Evolutionary conservation across 2,113 vertebrate species (phyloP).

Genomic region (Hippolais icterina): DNA sequence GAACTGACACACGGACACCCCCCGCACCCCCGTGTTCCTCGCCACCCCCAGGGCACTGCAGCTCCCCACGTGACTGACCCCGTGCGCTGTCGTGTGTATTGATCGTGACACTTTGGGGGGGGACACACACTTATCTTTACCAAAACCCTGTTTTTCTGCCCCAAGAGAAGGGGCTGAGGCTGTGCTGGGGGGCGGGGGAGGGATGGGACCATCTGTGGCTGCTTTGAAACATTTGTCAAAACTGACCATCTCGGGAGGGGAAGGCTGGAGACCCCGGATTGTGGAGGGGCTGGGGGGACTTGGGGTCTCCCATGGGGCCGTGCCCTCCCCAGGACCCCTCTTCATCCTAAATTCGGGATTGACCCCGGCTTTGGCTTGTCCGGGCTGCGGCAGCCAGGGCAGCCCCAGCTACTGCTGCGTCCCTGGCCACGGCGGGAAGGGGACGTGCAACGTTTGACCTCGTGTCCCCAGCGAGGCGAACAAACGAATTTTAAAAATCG

Average conservation of each 20-base stretch:
- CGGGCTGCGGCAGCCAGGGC: not conserved
- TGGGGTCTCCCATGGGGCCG: not conserved
- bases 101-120: not conserved
- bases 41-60: not conserved
- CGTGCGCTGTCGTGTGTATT: not conserved
- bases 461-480: not conserved
- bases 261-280: not conserved
- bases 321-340: not conserved
- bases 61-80: not conserved
- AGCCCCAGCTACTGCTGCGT: not conserved
- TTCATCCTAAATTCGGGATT: not conserved
- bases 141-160: conserved; percentile 23
- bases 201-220: not conserved
- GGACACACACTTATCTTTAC: not conserved
- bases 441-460: not conserved
- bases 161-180: not conserved
- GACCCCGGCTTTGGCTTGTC: not conserved
- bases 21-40: not conserved
- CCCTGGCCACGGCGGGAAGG: not conserved
- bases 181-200: not conserved
- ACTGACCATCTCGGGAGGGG: not conserved
- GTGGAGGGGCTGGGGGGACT: not conserved
- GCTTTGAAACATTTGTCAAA: not conserved
- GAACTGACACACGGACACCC: not conserved
- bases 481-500: conserved; percentile 14